Evolutionary conservation across 2,888 invertebrate genomes (phyloP).

Genomic region (Colostygia pectinataria): DNA sequence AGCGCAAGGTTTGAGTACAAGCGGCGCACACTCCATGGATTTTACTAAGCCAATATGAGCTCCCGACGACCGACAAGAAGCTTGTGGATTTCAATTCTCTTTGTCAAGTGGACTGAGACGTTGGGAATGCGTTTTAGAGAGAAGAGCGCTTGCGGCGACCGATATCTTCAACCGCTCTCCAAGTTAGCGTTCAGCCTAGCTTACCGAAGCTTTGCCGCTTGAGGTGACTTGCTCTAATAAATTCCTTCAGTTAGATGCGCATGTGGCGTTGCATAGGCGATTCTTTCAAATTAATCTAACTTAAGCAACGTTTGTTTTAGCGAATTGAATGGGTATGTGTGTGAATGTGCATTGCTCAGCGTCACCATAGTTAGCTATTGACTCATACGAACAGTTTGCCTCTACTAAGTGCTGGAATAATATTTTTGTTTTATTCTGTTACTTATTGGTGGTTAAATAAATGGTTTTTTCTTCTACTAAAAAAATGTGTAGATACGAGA

Average conservation of each 20-base stretch:
- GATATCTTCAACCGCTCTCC: constrained; percentile 53
- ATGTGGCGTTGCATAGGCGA: no score
- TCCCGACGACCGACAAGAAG: constrained; percentile 54
- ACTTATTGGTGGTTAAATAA: no score
- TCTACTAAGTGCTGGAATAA: no score
- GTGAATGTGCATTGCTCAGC: no score
- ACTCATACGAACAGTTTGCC: no score
- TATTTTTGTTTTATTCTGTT: no score
- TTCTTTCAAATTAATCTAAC: no score
- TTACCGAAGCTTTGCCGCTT: constrained; percentile 35
- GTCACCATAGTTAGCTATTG: no score
- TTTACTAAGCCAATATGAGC: constrained; percentile 54
- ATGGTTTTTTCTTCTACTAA: no score
- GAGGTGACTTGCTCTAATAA: constrained; percentile 33
- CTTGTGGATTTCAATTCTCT: constrained; percentile 67
- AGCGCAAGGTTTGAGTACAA: constrained; percentile 4
- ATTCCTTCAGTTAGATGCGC: background rate
- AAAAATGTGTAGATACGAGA: no score
- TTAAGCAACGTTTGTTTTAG: no score
- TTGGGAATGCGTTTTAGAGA: constrained; percentile 57
- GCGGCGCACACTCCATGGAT: constrained; percentile 34
- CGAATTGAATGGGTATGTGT: no score
- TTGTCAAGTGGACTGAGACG: constrained; percentile 59
- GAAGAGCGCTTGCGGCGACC: constrained; percentile 55
- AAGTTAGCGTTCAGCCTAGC: constrained; percentile 39